A percentile compares a stretch with the other conserved stretches of the same genome.
phyloP scores from a whole-genome alignment of 2,888 invertebrate genomes.

The Cactoblastis cactorum region DNA sequence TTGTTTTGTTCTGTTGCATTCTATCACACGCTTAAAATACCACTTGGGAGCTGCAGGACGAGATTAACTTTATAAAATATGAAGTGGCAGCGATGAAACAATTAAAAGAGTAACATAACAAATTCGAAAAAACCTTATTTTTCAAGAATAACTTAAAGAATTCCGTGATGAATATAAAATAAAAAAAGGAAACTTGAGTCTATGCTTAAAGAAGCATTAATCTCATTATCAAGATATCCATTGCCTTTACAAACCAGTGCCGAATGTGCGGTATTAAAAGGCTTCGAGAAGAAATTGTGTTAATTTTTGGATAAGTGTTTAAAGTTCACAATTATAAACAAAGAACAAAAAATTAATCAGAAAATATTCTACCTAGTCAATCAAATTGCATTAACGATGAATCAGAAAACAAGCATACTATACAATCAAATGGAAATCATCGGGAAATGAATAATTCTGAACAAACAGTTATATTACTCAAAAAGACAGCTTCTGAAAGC shows the following conservation, averaged over 20 bases:
- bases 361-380: no score
- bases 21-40: no score
- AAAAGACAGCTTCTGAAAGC: neutral
- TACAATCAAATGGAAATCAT: no score
- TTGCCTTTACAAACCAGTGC: conserved; percentile 85
- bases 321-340: conserved; percentile 48
- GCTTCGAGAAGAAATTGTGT: conserved; percentile 90
- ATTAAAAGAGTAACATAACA: conserved; percentile 54
- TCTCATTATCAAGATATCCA: conserved; percentile 89
- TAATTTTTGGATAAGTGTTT: conserved; percentile 87
- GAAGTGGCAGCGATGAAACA: neutral
- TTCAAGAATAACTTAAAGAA: conserved; percentile 88
- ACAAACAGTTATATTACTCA: neutral
- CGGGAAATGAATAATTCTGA: neutral
- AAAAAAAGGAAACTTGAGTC: conserved; percentile 83
- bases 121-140: conserved; percentile 87
- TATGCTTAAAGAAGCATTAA: conserved; percentile 84
- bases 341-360: neutral
- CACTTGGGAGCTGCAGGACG: no score
- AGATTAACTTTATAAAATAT: neutral
- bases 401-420: neutral
- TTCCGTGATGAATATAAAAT: conserved; percentile 85
- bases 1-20: no score
- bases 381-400: no score
- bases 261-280: conserved; percentile 90